Percentiles rank a stretch among this genome's conserved stretches.
Evolutionary conservation across 2,113 vertebrate species (phyloP).

Genomic region (Notothenia coriiceps): DNA sequence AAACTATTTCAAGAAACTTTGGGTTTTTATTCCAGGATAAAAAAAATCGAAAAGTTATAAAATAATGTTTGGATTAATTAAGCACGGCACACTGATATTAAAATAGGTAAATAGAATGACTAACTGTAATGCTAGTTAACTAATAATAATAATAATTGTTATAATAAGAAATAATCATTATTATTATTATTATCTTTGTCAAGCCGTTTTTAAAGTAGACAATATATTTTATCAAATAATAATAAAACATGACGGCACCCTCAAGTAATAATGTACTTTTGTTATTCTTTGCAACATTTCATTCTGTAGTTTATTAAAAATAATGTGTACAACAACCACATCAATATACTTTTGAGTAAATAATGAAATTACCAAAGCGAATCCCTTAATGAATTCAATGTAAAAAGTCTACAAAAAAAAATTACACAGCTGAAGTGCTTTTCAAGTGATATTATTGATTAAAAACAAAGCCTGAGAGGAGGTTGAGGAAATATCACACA

Average conservation of each 20-base stretch:
- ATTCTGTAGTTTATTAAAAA: constrained; percentile 25
- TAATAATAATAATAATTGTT: neutral
- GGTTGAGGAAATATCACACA: constrained; percentile 21
- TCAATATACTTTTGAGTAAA: constrained; percentile 30
- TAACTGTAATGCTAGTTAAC: no score
- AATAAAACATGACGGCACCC: neutral
- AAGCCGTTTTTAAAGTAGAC: neutral
- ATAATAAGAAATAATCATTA: no score
- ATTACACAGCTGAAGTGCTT: constrained; percentile 54
- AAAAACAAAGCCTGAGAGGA: constrained; percentile 73
- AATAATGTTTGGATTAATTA: constrained; percentile 15
- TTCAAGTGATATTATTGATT: constrained; percentile 78
- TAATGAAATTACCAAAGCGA: constrained; percentile 37
- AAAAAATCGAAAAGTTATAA: neutral
- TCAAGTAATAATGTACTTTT: constrained; percentile 2
- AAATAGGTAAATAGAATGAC: neutral
- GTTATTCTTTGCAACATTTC: neutral
- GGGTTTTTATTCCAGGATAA: neutral
- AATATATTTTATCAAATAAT: neutral
- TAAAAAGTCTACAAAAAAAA: constrained; percentile 52
- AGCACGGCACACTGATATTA: neutral
- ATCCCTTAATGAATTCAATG: constrained; percentile 58
- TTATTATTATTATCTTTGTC: neutral
- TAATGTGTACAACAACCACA: constrained; percentile 37
- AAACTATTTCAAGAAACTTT: neutral